Conservation (phyloP, 2,797 vertebrate species). For the Linurgus olivaceus region DNA sequence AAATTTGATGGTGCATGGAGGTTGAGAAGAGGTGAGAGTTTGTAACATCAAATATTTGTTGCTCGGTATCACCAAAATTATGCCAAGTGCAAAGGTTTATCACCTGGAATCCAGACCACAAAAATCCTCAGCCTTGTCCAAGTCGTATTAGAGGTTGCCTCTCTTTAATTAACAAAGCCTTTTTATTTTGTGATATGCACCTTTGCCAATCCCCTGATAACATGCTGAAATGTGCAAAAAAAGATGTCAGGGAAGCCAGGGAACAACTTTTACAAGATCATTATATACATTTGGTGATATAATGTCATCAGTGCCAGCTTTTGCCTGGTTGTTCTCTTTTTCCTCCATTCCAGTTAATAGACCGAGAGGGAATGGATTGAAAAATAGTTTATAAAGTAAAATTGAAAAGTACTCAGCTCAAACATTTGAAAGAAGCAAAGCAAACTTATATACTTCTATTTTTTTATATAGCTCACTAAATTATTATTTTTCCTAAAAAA, state of each 20-base stretch:
- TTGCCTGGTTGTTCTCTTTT: background rate
- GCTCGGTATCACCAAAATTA: background rate
- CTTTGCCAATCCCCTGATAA: background rate
- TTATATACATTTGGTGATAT: background rate
- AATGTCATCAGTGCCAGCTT: background rate
- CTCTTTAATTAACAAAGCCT: background rate
- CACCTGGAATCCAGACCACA: background rate
- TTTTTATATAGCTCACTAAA: background rate
- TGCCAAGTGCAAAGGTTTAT: slow-evolving; percentile 1
- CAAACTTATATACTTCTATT: background rate
- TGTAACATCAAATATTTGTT: background rate
- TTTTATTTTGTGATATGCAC: background rate
- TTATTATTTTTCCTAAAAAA: background rate
- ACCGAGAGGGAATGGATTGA: background rate
- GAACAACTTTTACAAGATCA: background rate
- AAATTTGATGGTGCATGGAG: background rate
- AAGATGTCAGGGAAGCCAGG: background rate
- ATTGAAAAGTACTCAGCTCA: background rate
- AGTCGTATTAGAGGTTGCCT: background rate
- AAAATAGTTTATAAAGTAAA: background rate
- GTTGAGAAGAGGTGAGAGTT: slow-evolving; percentile 8
- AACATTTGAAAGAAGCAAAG: background rate
- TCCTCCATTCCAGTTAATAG: background rate
- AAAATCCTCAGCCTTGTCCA: background rate
- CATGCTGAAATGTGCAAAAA: background rate